Evolutionary conservation across 2,113 vertebrate species (phyloP).

Genomic region (Notiomystis cincta): DNA sequence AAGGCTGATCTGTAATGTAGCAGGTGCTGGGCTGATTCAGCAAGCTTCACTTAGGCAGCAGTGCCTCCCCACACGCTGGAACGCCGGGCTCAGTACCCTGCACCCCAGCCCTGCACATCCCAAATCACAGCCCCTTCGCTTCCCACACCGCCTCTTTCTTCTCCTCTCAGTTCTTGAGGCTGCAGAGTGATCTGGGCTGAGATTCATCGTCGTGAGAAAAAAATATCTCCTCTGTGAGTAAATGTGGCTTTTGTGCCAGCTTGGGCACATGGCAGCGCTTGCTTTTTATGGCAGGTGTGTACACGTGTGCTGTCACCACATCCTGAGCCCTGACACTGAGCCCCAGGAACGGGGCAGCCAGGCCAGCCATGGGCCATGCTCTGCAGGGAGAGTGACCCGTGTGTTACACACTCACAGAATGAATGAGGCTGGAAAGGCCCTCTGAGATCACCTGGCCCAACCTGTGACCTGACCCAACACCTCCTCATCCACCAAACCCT

Average conservation of each 20-base stretch:
- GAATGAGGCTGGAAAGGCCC: too few species aligned
- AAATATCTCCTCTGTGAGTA: neutral
- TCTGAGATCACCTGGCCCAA: too few species aligned
- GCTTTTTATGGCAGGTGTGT: neutral
- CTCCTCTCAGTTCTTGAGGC: neutral
- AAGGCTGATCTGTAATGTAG: neutral
- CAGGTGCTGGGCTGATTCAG: neutral
- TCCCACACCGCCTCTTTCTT: neutral
- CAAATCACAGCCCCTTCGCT: neutral
- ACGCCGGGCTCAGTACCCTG: accelerated
- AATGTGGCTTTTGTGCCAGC: neutral
- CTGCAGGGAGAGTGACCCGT: neutral
- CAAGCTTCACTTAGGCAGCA: neutral
- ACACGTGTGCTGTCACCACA: neutral
- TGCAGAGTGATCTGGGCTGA: neutral
- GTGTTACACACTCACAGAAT: too few species aligned
- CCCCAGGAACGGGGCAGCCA: accelerated
- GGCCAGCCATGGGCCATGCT: accelerated
- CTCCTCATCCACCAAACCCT: too few species aligned
- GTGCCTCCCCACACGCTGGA: accelerated
- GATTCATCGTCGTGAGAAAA: neutral
- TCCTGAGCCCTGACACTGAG: neutral
- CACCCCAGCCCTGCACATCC: neutral
- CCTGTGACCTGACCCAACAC: too few species aligned
- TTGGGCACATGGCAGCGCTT: neutral